phyloP scores from a whole-genome alignment of 2,888 invertebrate genomes.

The Criorhina ranunculi region DNA sequence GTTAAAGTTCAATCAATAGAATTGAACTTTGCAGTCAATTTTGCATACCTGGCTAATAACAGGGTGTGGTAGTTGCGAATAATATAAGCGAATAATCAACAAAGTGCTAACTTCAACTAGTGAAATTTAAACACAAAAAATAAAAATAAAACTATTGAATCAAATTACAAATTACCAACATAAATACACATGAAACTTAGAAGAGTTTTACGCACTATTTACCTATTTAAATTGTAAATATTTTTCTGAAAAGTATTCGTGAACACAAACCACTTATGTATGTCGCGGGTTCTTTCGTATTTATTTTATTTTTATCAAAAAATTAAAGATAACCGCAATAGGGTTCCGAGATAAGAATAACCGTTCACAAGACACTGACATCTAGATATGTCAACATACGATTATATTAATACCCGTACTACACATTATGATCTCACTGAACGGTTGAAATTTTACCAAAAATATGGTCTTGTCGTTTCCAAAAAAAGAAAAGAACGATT shows the following conservation, averaged over 20 bases:
- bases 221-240: conserved; percentile 5
- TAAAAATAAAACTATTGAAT: background rate
- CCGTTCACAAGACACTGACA: conserved; percentile 12
- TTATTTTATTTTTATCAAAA: conserved; percentile 21
- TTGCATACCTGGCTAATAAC: too few species aligned
- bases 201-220: background rate
- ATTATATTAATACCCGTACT: background rate
- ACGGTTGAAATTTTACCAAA: background rate
- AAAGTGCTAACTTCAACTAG: too few species aligned
- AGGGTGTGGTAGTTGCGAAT: too few species aligned
- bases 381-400: background rate
- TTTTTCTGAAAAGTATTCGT: background rate
- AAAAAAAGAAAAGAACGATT: conserved; percentile 20
- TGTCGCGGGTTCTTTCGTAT: background rate
- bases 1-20: too few species aligned
- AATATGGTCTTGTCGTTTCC: background rate
- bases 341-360: conserved; percentile 46
- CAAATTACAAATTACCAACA: background rate
- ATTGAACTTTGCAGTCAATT: too few species aligned
- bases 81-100: too few species aligned
- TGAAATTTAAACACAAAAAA: too few species aligned
- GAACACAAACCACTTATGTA: background rate
- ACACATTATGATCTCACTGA: conserved; percentile 19
- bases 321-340: conserved; percentile 38
- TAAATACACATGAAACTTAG: background rate